Base-by-base conservation (phyloP, 2,113 vertebrate species). In the Rhizomys pruinosus region DNA sequence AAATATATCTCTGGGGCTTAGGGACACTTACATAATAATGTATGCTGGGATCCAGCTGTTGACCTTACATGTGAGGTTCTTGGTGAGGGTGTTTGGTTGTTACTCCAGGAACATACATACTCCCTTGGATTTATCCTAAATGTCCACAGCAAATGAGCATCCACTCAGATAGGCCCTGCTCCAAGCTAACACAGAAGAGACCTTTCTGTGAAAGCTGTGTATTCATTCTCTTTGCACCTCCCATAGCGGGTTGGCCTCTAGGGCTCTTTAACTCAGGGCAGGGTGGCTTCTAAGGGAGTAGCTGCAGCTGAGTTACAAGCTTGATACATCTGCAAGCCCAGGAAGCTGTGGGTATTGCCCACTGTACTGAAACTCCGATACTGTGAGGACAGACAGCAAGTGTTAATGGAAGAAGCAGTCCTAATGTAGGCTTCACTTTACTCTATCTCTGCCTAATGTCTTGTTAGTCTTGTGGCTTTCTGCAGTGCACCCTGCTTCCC, bases 141-240 rank as follows among this genome's bases (percentile, higher is more conserved):
- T 34, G 34, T 20, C 44, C 17, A 37, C 64, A 66, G 77, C 57
- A 25, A 66, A 15, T 29, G 37, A 39, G n/a, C 16, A 6, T 74
- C 57, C 68, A 42, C 76, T 64, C 44, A 25, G 39, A 23, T 47
- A 11, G 52, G 13, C 1, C 25, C 17, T 71, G 68, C 12, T 47
- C 20, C 44, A 2, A 52, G 32, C 16, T 61, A n/a, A 12, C 2
- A 17, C 39, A 23, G 20, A 17, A 3, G 39, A 64, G n/a, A 61
- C 19, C 4, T 0, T 0, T 19, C 6, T 11, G n/a, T 15, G 29
- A 3, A 29, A 32, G 4, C 27, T 7, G 4, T 2, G 17, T 2
- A 27, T 47, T 29, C 47, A 2, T 27, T 47, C 13, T 52, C 47
- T 4, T 44, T 23, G 34, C 15, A 12, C n/a, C 44, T 32, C 37